Percentiles rank a stretch among this genome's conserved stretches.
These are phyloP conservation scores for Acanthiza pusilla DNA, from an alignment of 2,797 vertebrate genomes.

Conservation along the genomic window DNA sequence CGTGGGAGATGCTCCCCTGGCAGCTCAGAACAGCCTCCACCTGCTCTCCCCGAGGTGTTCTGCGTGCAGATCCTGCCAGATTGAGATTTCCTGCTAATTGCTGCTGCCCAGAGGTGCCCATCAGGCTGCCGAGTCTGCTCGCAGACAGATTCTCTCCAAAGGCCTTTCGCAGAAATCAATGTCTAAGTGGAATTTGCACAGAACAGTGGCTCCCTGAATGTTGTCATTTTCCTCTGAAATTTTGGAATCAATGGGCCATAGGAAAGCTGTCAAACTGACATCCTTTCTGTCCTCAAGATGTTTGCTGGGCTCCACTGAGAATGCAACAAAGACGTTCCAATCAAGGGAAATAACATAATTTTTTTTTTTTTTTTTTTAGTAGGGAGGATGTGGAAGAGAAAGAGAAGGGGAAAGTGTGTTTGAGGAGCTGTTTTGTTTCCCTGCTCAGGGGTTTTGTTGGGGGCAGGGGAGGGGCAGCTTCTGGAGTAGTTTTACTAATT, in stretches of 20 bases:
- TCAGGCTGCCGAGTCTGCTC: not conserved
- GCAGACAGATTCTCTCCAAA: not conserved
- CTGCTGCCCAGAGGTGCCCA: not conserved
- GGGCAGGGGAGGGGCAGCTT: not conserved
- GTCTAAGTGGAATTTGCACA: not conserved
- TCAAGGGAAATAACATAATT: not conserved
- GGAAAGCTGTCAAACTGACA: conserved; percentile 35
- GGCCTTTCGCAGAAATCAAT: not conserved
- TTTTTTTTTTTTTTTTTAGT: not conserved
- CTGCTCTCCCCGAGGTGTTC: not conserved
- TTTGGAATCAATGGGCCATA: not conserved
- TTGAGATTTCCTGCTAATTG: not conserved
- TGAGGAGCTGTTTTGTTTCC: not conserved
- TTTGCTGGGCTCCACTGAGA: not conserved
- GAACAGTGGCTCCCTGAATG: not conserved
- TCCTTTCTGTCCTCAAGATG: not conserved
- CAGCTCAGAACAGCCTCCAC: not conserved
- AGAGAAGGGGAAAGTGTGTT: not conserved
- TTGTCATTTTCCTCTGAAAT: not conserved
- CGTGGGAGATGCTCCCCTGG: not conserved
- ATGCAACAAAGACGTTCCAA: not conserved
- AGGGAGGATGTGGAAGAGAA: not conserved
- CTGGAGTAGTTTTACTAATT: not conserved
- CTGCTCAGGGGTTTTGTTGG: not conserved
- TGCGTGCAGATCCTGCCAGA: not conserved